Conservation (phyloP, 2,113 vertebrate genomes). For the Tupaia tana region DNA sequence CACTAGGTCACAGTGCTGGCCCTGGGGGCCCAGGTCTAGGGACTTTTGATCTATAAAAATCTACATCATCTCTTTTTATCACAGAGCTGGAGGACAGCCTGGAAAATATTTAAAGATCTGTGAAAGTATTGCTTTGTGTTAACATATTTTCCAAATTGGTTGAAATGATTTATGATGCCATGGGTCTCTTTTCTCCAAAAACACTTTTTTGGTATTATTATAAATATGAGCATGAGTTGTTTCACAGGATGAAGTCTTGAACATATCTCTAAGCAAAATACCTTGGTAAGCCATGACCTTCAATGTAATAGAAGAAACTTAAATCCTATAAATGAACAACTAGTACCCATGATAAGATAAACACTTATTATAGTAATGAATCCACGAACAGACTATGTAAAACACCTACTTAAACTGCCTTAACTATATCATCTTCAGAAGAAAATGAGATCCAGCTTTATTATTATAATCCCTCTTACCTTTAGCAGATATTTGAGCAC, state of each 20-base stretch:
- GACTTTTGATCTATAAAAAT: not conserved
- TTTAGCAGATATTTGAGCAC: not conserved
- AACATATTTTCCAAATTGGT: not conserved
- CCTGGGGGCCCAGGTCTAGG: not conserved
- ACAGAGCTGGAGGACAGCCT: slow-evolving; percentile 22
- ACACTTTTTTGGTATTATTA: not conserved
- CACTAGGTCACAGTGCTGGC: too few species aligned
- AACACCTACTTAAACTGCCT: not conserved
- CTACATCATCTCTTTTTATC: not conserved
- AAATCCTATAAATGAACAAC: not conserved
- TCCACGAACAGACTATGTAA: not conserved
- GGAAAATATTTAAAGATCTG: slow-evolving; percentile 33
- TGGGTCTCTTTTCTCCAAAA: slow-evolving; percentile 18
- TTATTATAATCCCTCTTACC: not conserved
- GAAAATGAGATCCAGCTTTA: not conserved
- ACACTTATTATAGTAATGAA: not conserved
- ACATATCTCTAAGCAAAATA: not conserved
- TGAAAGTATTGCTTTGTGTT: not conserved
- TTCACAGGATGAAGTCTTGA: not conserved
- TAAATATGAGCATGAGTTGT: not conserved
- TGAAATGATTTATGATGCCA: not conserved
- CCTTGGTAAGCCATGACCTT: not conserved
- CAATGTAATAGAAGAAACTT: not conserved
- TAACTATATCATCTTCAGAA: not conserved
- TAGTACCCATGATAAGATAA: not conserved